Conservation (phyloP, 2,888 invertebrate genomes). For the Leistus spinibarbis region DNA sequence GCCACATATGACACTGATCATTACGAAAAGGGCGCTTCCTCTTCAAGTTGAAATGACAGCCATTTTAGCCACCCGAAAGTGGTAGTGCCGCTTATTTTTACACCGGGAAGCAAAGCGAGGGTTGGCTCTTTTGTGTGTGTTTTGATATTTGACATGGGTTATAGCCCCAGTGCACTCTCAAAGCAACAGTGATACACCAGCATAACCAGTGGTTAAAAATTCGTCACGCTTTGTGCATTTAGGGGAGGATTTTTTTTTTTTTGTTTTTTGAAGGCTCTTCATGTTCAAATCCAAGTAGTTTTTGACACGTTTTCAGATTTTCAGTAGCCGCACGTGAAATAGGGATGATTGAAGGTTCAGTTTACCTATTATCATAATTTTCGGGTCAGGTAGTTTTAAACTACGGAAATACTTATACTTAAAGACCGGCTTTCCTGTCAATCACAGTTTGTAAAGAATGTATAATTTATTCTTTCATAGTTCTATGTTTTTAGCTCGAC, state of each 20-base stretch:
- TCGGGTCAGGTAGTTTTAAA: too few species aligned
- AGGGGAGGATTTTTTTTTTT: too few species aligned
- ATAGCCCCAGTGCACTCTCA: conserved; percentile 2
- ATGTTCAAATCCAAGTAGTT: conserved; percentile 16
- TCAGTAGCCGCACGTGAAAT: conserved; percentile 41
- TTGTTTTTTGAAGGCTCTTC: background rate
- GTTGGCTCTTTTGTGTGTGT: background rate
- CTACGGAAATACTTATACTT: too few species aligned
- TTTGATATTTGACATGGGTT: conserved; percentile 15
- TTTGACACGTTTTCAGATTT: conserved; percentile 41
- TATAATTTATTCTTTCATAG: too few species aligned
- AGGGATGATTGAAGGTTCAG: conserved; percentile 3
- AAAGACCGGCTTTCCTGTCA: too few species aligned
- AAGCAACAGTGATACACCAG: background rate
- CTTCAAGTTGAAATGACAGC: conserved; percentile 3
- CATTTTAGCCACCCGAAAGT: background rate
- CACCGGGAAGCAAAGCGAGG: too few species aligned
- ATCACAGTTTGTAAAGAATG: too few species aligned
- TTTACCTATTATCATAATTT: too few species aligned
- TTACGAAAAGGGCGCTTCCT: conserved; percentile 1
- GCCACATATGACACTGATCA: background rate
- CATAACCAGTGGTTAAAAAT: conserved; percentile 23
- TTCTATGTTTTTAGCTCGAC: too few species aligned
- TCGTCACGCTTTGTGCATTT: conserved; percentile 15
- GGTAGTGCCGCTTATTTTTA: background rate